Evolutionary conservation across 2,797 vertebrate genomes (phyloP).

Genomic region (Sparidentex hasta): DNA sequence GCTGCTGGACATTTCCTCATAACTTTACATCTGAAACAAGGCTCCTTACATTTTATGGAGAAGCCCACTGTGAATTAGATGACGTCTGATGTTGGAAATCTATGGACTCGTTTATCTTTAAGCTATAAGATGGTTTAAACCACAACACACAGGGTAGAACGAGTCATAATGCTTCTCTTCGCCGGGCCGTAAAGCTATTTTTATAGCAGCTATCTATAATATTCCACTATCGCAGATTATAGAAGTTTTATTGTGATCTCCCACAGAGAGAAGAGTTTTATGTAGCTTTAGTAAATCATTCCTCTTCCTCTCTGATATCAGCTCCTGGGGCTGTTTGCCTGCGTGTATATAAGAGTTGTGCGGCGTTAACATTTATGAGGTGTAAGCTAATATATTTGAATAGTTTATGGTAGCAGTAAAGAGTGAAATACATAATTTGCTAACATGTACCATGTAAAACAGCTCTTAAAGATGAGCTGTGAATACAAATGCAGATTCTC

Average conservation of each 20-base stretch:
- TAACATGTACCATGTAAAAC: conserved; percentile 85
- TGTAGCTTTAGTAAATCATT: conserved; percentile 85
- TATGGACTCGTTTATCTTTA: conserved; percentile 66
- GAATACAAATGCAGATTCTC: conserved; percentile 84
- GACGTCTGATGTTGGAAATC: conserved; percentile 44
- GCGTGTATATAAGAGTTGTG: conserved; percentile 60
- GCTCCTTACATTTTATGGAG: conserved; percentile 44
- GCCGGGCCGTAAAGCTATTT: conserved; percentile 83
- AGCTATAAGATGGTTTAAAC: conserved; percentile 64
- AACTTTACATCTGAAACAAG: conserved; percentile 52
- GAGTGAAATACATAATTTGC: conserved; percentile 86
- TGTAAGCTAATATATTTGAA: conserved; percentile 85
- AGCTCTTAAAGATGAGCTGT: conserved; percentile 81
- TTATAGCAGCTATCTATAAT: conserved; percentile 87
- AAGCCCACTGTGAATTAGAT: conserved; percentile 49
- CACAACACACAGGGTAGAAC: conserved; percentile 50
- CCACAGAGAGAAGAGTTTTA: conserved; percentile 83
- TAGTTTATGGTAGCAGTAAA: conserved; percentile 89
- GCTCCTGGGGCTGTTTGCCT: conserved; percentile 60
- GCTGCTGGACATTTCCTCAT: conserved; percentile 5
- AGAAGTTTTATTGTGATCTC: conserved; percentile 84
- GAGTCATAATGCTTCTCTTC: conserved; percentile 71
- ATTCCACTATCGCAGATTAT: conserved; percentile 80
- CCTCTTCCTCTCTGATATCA: conserved; percentile 62
- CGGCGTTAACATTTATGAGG: conserved; percentile 82